Evolutionary conservation across 2,113 vertebrate genomes (phyloP).

Genomic region (Aramus guarauna): DNA sequence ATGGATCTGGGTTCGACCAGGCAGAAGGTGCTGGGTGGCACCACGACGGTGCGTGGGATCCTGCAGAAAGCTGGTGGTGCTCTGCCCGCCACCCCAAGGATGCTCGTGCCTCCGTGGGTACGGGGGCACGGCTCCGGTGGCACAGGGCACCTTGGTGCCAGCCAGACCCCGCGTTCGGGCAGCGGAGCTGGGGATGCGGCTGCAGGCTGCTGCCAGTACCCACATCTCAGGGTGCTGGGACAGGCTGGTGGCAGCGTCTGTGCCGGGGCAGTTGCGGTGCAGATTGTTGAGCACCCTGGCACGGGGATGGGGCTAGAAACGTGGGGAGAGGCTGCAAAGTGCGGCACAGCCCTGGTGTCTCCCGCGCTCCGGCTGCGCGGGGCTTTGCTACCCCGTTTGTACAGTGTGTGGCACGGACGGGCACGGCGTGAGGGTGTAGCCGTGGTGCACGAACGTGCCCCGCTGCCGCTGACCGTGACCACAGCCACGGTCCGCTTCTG

Average conservation of each 20-base stretch:
- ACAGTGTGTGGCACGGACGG: accelerated
- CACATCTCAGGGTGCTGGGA: accelerated
- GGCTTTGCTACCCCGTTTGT: not conserved
- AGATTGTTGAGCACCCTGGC: accelerated
- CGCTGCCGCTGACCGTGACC: accelerated
- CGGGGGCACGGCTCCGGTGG: not conserved
- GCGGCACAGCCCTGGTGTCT: not conserved
- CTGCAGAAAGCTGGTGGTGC: not conserved
- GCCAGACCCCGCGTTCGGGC: accelerated
- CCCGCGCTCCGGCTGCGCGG: accelerated
- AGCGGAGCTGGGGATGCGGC: not conserved
- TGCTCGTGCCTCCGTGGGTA: accelerated
- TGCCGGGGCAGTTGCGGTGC: accelerated
- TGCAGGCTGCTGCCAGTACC: not conserved
- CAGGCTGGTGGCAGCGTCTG: accelerated
- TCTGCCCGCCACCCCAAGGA: accelerated
- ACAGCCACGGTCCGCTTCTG: accelerated
- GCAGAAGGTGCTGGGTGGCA: not conserved
- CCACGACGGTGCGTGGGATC: not conserved
- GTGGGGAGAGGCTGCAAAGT: accelerated
- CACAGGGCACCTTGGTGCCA: not conserved
- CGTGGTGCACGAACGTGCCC: not conserved
- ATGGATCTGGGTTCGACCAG: not conserved
- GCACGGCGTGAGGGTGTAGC: not conserved
- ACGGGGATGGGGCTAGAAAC: accelerated